Evolutionary conservation across 2,113 vertebrate genomes (phyloP), one percentile per base, ranked within the genome.

Genomic region (Lepus europaeus): DNA sequence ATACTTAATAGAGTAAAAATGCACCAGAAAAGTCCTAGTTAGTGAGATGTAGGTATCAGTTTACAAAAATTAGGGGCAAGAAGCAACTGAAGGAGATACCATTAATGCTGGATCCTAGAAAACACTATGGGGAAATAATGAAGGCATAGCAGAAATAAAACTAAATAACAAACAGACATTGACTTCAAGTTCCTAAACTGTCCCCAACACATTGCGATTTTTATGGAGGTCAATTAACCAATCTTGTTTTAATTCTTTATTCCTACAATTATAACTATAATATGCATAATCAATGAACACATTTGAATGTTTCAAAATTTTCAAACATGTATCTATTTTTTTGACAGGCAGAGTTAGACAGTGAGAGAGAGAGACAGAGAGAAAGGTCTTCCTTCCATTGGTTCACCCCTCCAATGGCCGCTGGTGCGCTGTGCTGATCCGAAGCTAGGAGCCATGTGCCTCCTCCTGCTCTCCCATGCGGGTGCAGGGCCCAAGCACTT

Each of bases 291-390:
- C 19, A 92, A 61, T 63, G 33, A 87, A 66, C 49, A 89, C 2
- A 88, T 63, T 78, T 92, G 56, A 68, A 92, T 76, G 76, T 59
- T 87, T 81, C 39, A 2, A 78, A 31, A 31, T 25, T 85, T 31
- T 49, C 17, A 93, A 69, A 56, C 53, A 0, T 64, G 13, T 56
- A 45, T 45, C 45, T 45, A 45, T 45, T 45, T 45, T 45, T 8
- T 45, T 6, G 39, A 45, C 45, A 45, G 45, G 45, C 45, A 45
- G 45, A 45, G 45, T 45, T 45, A 45, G 45, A 45, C 45, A 45
- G 45, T 45, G 45, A 45, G 45, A 45, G 6, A 45, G 45, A 45
- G 6, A 45, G 39, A 45, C 39, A 45, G 45, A 45, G 45, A 45
- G 45, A 45, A 45, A 45, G 45, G 45, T 45, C 45, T 45, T 45